A percentile compares a stretch with the other conserved stretches of the same genome.
Conservation (phyloP, 2,797 vertebrate species). For the Thripadectes ignobilis region DNA sequence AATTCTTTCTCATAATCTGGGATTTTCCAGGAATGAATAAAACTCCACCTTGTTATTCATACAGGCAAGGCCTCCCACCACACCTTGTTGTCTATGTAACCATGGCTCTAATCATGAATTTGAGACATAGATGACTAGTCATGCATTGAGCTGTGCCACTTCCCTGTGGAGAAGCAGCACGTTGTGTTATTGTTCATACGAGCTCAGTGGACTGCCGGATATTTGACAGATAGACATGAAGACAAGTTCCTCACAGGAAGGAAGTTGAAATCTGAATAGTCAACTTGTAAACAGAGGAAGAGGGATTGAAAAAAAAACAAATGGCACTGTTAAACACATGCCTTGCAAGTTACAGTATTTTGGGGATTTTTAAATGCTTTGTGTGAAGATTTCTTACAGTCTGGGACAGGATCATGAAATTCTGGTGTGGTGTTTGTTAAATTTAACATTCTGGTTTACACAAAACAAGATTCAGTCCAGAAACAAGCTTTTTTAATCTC, state of each 20-base stretch:
- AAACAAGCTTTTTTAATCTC: not conserved
- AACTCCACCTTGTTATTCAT: not conserved
- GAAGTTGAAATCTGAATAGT: conserved; percentile 14
- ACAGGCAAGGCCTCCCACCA: not conserved
- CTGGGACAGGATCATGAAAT: not conserved
- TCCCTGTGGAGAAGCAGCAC: not conserved
- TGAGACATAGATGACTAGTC: not conserved
- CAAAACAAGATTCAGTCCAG: not conserved
- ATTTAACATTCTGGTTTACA: not conserved
- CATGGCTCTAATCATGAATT: not conserved
- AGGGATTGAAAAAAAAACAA: not conserved
- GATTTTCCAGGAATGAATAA: not conserved
- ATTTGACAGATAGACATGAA: not conserved
- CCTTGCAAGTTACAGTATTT: not conserved
- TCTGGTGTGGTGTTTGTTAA: not conserved
- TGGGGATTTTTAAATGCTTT: not conserved
- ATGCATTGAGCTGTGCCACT: not conserved
- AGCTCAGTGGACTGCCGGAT: not conserved
- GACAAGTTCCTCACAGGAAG: conserved; percentile 4
- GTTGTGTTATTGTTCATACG: not conserved
- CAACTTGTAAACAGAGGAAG: conserved; percentile 31
- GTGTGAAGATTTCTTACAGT: not conserved
- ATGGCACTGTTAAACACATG: not conserved
- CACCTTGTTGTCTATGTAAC: conserved; percentile 5
- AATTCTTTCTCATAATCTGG: not conserved